phyloP scores from a whole-genome alignment of 1,140 invertebrate genomes.

The Tetraneura akinire region DNA sequence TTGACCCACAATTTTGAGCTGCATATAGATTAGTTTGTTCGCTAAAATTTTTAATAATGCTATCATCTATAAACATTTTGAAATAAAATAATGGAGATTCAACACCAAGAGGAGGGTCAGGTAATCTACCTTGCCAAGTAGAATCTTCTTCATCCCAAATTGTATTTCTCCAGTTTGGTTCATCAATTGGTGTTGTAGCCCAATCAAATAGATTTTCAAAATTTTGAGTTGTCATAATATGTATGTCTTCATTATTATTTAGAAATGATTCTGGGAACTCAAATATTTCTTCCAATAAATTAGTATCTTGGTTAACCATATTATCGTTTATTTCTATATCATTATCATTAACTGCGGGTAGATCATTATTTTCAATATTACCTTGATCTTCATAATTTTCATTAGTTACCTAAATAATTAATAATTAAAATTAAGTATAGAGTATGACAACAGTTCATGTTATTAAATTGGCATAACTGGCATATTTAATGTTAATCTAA shows the following conservation, averaged over 20 bases:
- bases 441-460: too few relatives aligned
- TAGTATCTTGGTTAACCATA: too few relatives aligned
- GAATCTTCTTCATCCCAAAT: neutral
- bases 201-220: neutral
- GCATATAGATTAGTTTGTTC: slow-evolving; percentile 53
- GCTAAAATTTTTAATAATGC: neutral
- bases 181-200: neutral
- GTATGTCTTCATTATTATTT: neutral
- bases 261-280: too few relatives aligned
- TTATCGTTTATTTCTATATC: too few relatives aligned
- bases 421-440: too few relatives aligned
- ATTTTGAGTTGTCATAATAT: neutral
- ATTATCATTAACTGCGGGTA: too few relatives aligned
- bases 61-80: neutral
- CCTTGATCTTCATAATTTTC: too few relatives aligned
- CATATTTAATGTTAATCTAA: too few relatives aligned
- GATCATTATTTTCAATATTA: too few relatives aligned
- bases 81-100: neutral
- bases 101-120: neutral
- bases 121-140: neutral
- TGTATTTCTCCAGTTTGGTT: neutral
- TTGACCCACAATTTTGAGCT: slow-evolving; percentile 46
- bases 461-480: too few relatives aligned
- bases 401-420: too few relatives aligned
- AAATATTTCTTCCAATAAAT: too few relatives aligned